Evolutionary conservation across 2,113 vertebrate genomes (phyloP), one percentile per base, ranked within the genome.

Genomic region (Phodopus roborovskii): DNA sequence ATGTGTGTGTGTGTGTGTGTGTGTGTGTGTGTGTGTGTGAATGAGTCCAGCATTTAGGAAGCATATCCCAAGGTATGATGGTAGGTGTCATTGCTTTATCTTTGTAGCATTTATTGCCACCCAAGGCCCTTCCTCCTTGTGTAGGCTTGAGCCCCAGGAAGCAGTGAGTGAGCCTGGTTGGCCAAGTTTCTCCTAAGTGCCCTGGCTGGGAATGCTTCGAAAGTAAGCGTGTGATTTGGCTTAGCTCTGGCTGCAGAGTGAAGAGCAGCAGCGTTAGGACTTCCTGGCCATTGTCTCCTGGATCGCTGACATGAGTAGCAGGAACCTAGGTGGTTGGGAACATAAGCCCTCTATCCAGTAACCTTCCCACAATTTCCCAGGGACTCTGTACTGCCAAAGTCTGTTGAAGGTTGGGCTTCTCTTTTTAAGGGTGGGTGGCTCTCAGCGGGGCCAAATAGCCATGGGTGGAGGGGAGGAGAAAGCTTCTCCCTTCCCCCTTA

Each of bases 121-220:
- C 26, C 3, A 28, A 42, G n/a, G n/a, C 33, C 22, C 20, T 5
- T 16, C 24, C 24, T 71, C 1, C 1, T 9, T n/a, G 30, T 4
- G 8, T 6, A 68, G 11, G 62, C 70, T 5, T 0, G 60, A 77
- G 28, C 9, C 39, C 66, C 22, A 33, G 66, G 36, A 96, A 5
- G 4, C 19, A 33, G 62, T 3, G 20, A 28, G 4, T 1, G 13
- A 39, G 12, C 36, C n/a, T 2, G 0, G 3, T 17, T 39, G 60
- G 83, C 26, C 39, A 39, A 19, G n/a, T n/a, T 16, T 53, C 53
- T 20, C 58, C 13, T 33, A 33, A 19, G 22, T 8, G 30, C 13
- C 22, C 33, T 30, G 12, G 10, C 16, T 0, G 22, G 42, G 22
- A 39, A 15, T 77, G n/a, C 16, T 9, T 81, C 20, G 17, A 62